Evolutionary conservation across 2,797 vertebrate species (phyloP).

Genomic region (Melanitta fusca): DNA sequence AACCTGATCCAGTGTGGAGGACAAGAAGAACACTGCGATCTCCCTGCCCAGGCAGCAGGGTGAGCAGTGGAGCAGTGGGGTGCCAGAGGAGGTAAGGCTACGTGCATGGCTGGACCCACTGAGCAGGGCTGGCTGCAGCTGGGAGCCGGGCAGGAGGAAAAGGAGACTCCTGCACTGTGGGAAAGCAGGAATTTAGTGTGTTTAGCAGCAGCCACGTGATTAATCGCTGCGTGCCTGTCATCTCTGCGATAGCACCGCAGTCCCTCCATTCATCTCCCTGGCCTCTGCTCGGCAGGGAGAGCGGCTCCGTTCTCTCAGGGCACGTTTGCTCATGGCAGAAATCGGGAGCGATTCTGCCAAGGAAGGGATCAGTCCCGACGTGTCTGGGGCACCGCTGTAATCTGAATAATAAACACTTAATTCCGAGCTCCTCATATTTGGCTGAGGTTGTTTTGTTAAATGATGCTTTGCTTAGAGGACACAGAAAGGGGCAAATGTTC

Average conservation of each 20-base stretch:
- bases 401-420: not conserved
- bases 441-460: slow-evolving; percentile 31
- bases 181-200: not conserved
- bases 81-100: not conserved
- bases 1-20: not conserved
- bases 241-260: not conserved
- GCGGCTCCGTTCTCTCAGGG: fast-evolving
- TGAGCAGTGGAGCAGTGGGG: not conserved
- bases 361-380: not conserved
- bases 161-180: not conserved
- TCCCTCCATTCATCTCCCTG: not conserved
- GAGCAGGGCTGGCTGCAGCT: not conserved
- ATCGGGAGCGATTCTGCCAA: not conserved
- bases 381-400: not conserved
- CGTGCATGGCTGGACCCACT: not conserved
- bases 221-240: not conserved
- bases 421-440: not conserved
- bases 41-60: not conserved
- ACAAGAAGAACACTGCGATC: not conserved
- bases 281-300: not conserved
- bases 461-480: slow-evolving; percentile 39
- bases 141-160: not conserved
- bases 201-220: slow-evolving; percentile 17
- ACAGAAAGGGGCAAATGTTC: slow-evolving; percentile 49
- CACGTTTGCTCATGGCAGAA: not conserved